Conservation (phyloP, 2,888 invertebrate species). For the Galerucella calmariensis region DNA sequence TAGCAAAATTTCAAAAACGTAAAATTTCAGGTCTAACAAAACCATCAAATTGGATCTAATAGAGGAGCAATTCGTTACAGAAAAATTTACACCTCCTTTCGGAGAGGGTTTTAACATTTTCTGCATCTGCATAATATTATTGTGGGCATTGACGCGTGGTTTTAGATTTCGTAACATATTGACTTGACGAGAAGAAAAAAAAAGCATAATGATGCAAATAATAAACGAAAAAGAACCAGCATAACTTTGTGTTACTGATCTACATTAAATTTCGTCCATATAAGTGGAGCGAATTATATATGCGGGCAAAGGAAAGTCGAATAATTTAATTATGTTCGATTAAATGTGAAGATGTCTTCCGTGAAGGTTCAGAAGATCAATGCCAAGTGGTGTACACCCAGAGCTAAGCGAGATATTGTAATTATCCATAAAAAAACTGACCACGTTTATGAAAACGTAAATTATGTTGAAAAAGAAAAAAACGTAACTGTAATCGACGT, state of each 20-base stretch:
- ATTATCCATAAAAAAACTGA: constrained; percentile 49
- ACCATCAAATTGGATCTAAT: constrained; percentile 30
- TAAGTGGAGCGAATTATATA: constrained; percentile 1
- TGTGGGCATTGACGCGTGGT: constrained; percentile 39
- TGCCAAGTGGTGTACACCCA: constrained; percentile 46
- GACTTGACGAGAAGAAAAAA: no score
- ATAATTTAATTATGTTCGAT: constrained; percentile 31
- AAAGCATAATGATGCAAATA: no score
- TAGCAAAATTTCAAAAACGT: neutral
- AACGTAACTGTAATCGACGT: constrained; percentile 66
- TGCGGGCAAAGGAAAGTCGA: constrained; percentile 27
- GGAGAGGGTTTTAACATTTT: constrained; percentile 35
- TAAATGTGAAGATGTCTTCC: constrained; percentile 51
- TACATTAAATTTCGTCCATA: constrained; percentile 33
- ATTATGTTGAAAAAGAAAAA: constrained; percentile 55
- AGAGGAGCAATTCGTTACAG: constrained; percentile 26
- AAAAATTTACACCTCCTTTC: constrained; percentile 36
- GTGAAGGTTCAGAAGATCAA: constrained; percentile 52
- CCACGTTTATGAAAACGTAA: constrained; percentile 56
- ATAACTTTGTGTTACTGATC: constrained; percentile 38
- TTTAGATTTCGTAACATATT: constrained; percentile 33
- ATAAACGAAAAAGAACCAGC: no score
- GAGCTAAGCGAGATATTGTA: constrained; percentile 44
- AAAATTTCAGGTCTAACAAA: constrained; percentile 26
- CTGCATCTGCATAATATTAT: constrained; percentile 37